Percentiles rank a stretch among this genome's conserved stretches.
Conservation (phyloP, 2,797 vertebrate genomes). For the Mormyrops boulengeri region DNA sequence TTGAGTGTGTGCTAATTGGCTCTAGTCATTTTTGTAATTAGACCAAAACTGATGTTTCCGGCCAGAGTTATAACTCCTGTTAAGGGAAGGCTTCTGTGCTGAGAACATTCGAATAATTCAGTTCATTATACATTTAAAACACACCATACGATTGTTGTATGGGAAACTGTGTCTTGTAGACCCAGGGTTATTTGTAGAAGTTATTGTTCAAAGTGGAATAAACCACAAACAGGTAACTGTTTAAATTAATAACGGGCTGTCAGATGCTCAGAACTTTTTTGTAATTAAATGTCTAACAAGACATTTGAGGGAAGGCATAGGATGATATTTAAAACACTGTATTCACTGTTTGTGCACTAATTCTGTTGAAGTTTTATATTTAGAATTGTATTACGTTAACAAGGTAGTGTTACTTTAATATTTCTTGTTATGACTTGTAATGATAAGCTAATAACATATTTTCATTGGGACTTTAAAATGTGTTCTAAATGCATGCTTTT, state of each 20-base stretch:
- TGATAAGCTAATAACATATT: not conserved
- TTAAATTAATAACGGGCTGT: not conserved
- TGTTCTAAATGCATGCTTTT: slow-evolving; percentile 23
- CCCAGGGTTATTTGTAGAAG: not conserved
- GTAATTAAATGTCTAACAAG: not conserved
- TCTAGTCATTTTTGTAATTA: not conserved
- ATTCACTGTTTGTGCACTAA: not conserved
- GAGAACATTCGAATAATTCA: not conserved
- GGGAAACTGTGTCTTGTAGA: not conserved
- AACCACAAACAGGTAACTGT: not conserved
- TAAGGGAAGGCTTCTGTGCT: not conserved
- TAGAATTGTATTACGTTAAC: slow-evolving; percentile 4
- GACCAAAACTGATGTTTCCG: not conserved
- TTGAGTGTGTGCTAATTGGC: not conserved
- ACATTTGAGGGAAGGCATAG: not conserved
- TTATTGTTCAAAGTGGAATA: not conserved
- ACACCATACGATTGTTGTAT: not conserved
- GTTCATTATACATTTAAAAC: not conserved
- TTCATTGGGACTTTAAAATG: not conserved
- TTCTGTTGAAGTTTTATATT: slow-evolving; percentile 10
- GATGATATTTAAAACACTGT: slow-evolving; percentile 22
- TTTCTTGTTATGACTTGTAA: slow-evolving; percentile 13
- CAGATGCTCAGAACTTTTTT: not conserved
- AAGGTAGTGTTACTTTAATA: slow-evolving; percentile 7
- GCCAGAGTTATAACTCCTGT: not conserved